These are phyloP conservation scores for Diplogasteroides magnus DNA, from an alignment of 1,140 invertebrate genomes.

Conservation along the genomic window DNA sequence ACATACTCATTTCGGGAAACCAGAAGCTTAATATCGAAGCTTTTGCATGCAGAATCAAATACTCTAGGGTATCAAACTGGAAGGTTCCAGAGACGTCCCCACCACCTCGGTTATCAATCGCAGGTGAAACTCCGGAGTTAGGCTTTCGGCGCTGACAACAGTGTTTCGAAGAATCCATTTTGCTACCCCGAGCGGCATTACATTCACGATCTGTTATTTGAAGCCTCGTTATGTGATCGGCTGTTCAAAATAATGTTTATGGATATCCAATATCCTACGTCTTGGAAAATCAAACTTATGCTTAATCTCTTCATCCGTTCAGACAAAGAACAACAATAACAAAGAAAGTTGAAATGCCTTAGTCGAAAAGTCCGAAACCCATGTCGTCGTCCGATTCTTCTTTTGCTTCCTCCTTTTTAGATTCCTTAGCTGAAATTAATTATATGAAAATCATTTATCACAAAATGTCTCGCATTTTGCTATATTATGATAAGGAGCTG, in stretches of 20 bases:
- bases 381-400: constrained; percentile 78
- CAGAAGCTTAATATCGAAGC: no score
- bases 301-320: not conserved
- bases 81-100: no score
- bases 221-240: no score
- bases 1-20: no score
- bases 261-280: not conserved
- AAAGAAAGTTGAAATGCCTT: constrained; percentile 57
- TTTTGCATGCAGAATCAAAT: no score
- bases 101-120: constrained; percentile 23
- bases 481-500: no score
- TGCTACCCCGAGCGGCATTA: not conserved
- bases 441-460: not conserved
- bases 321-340: constrained; percentile 6
- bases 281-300: not conserved
- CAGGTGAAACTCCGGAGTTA: constrained; percentile 21
- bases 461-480: no score
- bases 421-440: constrained; percentile 60
- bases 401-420: constrained; percentile 70
- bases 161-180: constrained; percentile 28
- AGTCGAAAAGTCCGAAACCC: constrained; percentile 92
- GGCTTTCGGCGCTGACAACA: constrained; percentile 14
- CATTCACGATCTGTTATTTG: no score
- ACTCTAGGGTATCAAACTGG: no score
- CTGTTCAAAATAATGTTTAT: no score